Base-by-base conservation (phyloP, 2,888 invertebrate genomes). In the Meliscaeva auricollis region DNA sequence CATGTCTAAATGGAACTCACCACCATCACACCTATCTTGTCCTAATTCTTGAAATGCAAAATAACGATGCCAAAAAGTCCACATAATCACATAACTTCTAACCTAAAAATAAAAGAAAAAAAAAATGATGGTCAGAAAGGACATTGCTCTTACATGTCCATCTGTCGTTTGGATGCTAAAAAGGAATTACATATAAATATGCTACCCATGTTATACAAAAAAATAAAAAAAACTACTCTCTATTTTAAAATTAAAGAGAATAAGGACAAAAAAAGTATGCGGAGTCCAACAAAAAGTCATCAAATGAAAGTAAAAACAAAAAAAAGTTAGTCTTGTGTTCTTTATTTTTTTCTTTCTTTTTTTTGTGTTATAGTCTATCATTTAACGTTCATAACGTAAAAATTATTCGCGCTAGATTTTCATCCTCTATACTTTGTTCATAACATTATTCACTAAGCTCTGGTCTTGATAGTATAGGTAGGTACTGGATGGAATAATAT, bases 1-100 rank as follows among this genome's bases (percentile, higher is more conserved):
- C 17, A 26, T 62, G 17, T 58, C 26, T 26, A 1, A 26, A 60
- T 20, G 2, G 22, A 38, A 20, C 30, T 15, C 22, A 22, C 22
- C 13, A 50, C 1, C 30, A 38, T 9, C 38, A 35, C 9, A 30
- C 44, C 52, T 58, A 13, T 41, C 54, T 46, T 46, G 58, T 17
- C 17, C 52, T 72, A 75, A 56, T 80, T 76, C n/a, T 76, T 22
- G 60, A 80, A 84, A 80, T 79, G 74, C 79, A 75, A 84, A 84
- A 62, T 84, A 84, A 79, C 75, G 79, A 84, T 70, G 79, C 60
- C 80, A 72, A 80, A 79, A 84, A 80, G 75, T 80, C 52, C 78
- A 84, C 60, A 80, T 80, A 84, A 84, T 80, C 80, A 76, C 72
- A 84, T 80, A 80, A 84, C 80, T 84, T 84, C 72, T 72, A 72